Conservation (phyloP, 2,888 invertebrate genomes). For the Cephalotes varians region DNA sequence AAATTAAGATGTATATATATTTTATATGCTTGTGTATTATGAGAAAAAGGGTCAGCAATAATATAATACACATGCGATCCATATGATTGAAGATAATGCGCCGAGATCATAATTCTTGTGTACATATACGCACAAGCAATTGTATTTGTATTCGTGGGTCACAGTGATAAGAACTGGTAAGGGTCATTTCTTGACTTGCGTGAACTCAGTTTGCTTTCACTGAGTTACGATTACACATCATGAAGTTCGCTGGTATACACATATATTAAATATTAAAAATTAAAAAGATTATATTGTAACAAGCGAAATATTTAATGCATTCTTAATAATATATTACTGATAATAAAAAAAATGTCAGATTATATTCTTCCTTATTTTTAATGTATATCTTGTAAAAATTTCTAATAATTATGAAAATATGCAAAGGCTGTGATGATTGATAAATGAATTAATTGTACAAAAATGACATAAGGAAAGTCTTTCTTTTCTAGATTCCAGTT, state of each 20-base stretch:
- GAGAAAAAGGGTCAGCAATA: conserved; percentile 53
- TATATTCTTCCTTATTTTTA: neutral
- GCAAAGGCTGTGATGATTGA: neutral
- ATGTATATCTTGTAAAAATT: neutral
- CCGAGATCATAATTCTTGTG: conserved; percentile 79
- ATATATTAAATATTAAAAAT: neutral
- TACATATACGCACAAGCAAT: conserved; percentile 70
- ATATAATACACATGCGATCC: conserved; percentile 57
- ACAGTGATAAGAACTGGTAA: conserved; percentile 80
- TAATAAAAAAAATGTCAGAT: neutral
- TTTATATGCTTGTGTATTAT: conserved; percentile 26
- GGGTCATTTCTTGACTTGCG: conserved; percentile 83
- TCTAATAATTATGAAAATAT: neutral
- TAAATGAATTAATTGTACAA: neutral
- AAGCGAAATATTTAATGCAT: conserved; percentile 20
- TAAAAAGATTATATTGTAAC: neutral
- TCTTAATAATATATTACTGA: conserved; percentile 5
- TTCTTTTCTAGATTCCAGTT: conserved; percentile 60
- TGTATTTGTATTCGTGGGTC: conserved; percentile 73
- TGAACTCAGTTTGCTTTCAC: conserved; percentile 81
- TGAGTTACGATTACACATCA: conserved; percentile 78
- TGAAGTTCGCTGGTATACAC: conserved; percentile 79
- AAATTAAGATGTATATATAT: conserved; percentile 18
- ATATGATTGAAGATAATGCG: conserved; percentile 74
- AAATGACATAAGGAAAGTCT: conserved; percentile 8